Conservation (phyloP, 2,888 invertebrate species). For the Caradrina clavipalpis region DNA sequence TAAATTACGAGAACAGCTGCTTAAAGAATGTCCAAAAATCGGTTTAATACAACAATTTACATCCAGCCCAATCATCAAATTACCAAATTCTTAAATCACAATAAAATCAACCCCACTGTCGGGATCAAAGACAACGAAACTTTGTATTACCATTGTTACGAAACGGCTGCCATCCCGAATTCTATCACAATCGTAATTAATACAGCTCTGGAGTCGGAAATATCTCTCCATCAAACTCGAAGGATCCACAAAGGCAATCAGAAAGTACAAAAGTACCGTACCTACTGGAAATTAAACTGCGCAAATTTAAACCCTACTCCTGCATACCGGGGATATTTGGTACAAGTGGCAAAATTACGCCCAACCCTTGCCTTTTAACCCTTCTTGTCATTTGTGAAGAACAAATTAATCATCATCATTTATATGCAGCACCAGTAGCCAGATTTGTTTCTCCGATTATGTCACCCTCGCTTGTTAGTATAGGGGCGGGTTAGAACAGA, state of each 20-base stretch:
- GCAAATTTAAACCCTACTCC: slow-evolving; percentile 75
- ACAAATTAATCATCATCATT: slow-evolving; percentile 91
- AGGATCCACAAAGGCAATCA: slow-evolving; percentile 88
- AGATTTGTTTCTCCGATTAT: slow-evolving; percentile 91
- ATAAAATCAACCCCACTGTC: slow-evolving; percentile 57
- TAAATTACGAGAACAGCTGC: not conserved
- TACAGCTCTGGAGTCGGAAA: slow-evolving; percentile 87
- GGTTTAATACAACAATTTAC: slow-evolving; percentile 34
- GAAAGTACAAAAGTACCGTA: slow-evolving; percentile 80
- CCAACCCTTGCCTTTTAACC: slow-evolving; percentile 86
- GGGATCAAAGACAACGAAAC: slow-evolving; percentile 79
- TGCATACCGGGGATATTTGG: slow-evolving; percentile 82
- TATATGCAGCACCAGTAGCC: slow-evolving; percentile 89
- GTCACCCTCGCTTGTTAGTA: slow-evolving; percentile 88
- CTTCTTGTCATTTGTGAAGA: slow-evolving; percentile 90
- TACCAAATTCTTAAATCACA: slow-evolving; percentile 62
- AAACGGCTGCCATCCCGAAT: slow-evolving; percentile 69
- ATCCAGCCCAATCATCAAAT: slow-evolving; percentile 43
- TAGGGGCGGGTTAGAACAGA: slow-evolving; percentile 81
- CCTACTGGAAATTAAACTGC: slow-evolving; percentile 81
- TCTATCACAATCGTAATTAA: slow-evolving; percentile 85
- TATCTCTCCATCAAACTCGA: slow-evolving; percentile 89
- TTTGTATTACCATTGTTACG: slow-evolving; percentile 68
- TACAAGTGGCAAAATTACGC: slow-evolving; percentile 84
- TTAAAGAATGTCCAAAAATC: slow-evolving; percentile 4